These are phyloP conservation scores for Collichthys lucidus DNA, from an alignment of 2,113 vertebrate species.

Conservation along the genomic window DNA sequence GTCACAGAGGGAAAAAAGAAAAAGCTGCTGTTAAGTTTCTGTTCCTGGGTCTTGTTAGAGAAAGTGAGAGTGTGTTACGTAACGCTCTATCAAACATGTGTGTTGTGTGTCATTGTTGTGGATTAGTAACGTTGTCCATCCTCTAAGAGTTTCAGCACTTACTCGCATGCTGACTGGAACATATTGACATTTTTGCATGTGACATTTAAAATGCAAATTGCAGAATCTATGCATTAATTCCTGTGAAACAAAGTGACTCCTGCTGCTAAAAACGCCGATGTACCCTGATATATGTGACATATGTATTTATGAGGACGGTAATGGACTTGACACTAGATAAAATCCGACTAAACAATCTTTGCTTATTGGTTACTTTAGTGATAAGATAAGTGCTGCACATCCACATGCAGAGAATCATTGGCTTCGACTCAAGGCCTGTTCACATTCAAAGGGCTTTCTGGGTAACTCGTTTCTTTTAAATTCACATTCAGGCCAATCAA, in stretches of 20 bases:
- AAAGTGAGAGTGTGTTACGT: slow-evolving; percentile 4
- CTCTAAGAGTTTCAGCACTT: background rate
- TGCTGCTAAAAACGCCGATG: too few relatives aligned
- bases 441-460: slow-evolving; percentile 37
- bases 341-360: too few relatives aligned
- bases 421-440: slow-evolving; percentile 39
- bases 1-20: background rate
- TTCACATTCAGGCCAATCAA: background rate
- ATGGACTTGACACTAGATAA: too few relatives aligned
- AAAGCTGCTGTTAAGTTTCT: background rate
- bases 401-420: slow-evolving; percentile 24
- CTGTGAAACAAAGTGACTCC: too few relatives aligned
- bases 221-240: too few relatives aligned
- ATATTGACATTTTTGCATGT: background rate
- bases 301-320: too few relatives aligned
- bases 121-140: background rate
- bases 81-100: background rate
- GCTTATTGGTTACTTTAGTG: background rate
- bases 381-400: background rate
- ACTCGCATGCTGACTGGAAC: background rate
- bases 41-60: background rate
- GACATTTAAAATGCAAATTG: background rate
- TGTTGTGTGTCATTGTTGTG: background rate
- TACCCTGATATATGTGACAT: too few relatives aligned
- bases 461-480: slow-evolving; percentile 39